Evolutionary conservation across 2,888 invertebrate genomes (phyloP).

Genomic region (Tubulanus polymorphus): DNA sequence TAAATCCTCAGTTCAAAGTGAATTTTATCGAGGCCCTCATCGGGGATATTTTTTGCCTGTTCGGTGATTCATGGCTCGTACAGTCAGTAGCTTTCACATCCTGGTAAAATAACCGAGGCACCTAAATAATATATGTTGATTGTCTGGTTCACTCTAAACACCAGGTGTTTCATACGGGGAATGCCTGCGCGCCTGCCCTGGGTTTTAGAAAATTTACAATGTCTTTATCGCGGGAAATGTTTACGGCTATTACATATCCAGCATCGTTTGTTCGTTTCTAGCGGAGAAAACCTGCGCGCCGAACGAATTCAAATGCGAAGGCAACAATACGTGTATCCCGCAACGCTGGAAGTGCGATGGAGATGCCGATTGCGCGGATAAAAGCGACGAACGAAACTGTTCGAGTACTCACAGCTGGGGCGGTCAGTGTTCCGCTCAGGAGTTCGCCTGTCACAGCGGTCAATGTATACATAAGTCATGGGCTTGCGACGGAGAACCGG

Average conservation of each 20-base stretch:
- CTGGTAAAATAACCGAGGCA: no score
- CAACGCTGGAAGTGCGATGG: constrained; percentile 19
- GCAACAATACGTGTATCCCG: constrained; percentile 58
- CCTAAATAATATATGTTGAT: no score
- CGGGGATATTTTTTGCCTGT: no score
- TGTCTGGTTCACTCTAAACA: no score
- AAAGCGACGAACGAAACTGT: constrained; percentile 13
- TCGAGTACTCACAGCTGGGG: background rate
- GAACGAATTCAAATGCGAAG: constrained; percentile 84
- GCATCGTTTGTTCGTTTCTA: background rate
- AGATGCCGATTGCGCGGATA: constrained; percentile 11
- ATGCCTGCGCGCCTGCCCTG: no score
- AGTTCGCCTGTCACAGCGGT: background rate
- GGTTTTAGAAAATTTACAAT: no score
- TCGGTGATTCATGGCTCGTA: no score
- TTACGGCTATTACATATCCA: background rate
- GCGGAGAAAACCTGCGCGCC: constrained; percentile 5
- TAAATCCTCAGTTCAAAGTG: no score
- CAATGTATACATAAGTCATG: constrained; percentile 22
- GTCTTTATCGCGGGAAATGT: no score
- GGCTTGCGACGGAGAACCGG: constrained; percentile 26
- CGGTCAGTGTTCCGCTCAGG: background rate
- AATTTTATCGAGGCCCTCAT: no score
- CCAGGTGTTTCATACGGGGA: no score
- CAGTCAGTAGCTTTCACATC: no score